Evolutionary conservation across 2,888 invertebrate genomes (phyloP).

Genomic region (Agrochola circellaris): DNA sequence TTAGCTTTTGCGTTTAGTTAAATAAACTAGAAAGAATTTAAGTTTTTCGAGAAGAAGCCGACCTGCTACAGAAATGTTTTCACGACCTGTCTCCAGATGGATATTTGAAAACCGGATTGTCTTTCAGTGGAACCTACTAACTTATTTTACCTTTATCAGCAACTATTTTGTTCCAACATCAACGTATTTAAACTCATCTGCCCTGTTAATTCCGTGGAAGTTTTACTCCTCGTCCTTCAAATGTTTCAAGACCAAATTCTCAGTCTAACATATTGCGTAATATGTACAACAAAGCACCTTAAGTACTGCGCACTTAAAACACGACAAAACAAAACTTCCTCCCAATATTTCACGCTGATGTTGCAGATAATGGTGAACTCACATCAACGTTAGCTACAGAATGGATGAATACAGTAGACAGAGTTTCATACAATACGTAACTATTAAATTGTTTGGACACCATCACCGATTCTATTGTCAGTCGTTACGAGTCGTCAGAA

Average conservation of each 20-base stretch:
- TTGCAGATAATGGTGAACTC: constrained; percentile 53
- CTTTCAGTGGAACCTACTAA: neutral
- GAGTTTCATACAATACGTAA: neutral
- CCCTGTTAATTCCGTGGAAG: neutral
- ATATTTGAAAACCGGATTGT: neutral
- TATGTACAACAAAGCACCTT: constrained; percentile 40
- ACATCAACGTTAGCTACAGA: constrained; percentile 42
- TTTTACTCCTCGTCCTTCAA: constrained; percentile 7
- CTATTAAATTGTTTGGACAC: neutral
- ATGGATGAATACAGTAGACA: constrained; percentile 22
- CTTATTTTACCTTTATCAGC: neutral
- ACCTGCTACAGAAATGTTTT: neutral
- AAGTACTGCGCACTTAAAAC: constrained; percentile 55
- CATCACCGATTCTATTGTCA: no score
- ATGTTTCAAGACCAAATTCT: constrained; percentile 26
- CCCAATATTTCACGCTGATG: constrained; percentile 55
- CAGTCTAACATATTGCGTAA: constrained; percentile 20
- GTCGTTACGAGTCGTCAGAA: no score
- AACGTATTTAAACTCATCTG: neutral
- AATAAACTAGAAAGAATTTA: neutral
- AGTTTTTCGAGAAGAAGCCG: neutral
- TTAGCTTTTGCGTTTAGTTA: neutral
- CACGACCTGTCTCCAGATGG: neutral
- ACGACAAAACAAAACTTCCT: constrained; percentile 52
- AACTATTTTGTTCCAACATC: neutral